Percentiles rank a stretch among this genome's conserved stretches.
These are phyloP conservation scores for Okamejei kenojei DNA, from an alignment of 2,797 vertebrate species.

Conservation along the genomic window DNA sequence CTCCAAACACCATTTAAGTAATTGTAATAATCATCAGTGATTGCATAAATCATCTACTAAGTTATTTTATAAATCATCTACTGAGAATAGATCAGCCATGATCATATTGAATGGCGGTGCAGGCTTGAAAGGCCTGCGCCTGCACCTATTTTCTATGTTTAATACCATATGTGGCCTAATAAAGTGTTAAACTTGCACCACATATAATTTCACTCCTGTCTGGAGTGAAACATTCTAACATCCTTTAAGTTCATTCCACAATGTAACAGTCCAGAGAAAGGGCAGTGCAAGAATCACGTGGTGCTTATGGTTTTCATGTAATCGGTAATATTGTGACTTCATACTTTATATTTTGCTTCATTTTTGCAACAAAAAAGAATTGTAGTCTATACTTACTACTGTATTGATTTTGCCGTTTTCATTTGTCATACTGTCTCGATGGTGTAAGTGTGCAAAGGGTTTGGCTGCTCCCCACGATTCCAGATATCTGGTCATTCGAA, in stretches of 20 bases:
- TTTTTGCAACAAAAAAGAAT: background rate
- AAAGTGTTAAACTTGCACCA: background rate
- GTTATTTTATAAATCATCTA: too few species aligned
- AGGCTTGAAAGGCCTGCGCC: too few species aligned
- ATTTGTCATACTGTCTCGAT: conserved; percentile 90
- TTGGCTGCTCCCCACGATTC: conserved; percentile 93
- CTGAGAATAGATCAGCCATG: too few species aligned
- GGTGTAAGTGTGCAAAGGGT: conserved; percentile 87
- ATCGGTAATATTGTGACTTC: too few species aligned
- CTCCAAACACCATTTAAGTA: background rate
- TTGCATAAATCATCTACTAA: too few species aligned
- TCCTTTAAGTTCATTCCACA: background rate
- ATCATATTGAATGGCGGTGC: too few species aligned
- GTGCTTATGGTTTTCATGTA: background rate
- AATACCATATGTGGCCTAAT: background rate
- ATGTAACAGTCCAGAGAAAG: background rate
- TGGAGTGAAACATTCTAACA: background rate
- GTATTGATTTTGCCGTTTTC: conserved; percentile 92
- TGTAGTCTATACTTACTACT: conserved; percentile 58
- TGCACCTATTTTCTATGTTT: too few species aligned
- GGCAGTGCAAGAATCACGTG: too few species aligned
- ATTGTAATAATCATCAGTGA: background rate
- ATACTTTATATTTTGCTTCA: background rate
- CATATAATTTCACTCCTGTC: background rate
- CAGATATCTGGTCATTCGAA: conserved; percentile 89